A percentile compares a stretch with the other conserved stretches of the same genome.
These are phyloP conservation scores for Noctuana brunneofusca DNA, from an alignment of 2,888 invertebrate species.

Conservation along the genomic window DNA sequence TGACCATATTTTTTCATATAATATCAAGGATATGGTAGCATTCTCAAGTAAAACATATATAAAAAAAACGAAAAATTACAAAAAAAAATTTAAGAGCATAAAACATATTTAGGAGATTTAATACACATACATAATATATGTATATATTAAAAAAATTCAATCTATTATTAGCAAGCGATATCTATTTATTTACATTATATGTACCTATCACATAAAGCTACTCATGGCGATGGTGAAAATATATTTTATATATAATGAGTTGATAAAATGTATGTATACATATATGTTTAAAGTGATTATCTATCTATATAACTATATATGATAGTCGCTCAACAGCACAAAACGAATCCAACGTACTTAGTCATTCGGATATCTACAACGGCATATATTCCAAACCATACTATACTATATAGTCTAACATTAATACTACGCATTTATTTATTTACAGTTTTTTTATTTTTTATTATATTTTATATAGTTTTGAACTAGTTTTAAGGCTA, in stretches of 20 bases:
- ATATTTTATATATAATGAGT: conserved; percentile 34
- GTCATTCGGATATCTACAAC: conserved; percentile 62
- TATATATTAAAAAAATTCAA: no score
- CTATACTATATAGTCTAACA: conserved; percentile 55
- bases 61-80: no score
- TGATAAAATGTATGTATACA: not conserved
- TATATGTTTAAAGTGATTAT: not conserved
- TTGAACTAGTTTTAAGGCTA: conserved; percentile 83
- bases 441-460: conserved; percentile 67
- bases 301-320: not conserved
- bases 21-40: no score
- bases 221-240: no score
- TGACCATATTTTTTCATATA: no score
- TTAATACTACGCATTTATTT: conserved; percentile 69
- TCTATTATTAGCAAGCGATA: no score
- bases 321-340: conserved; percentile 46
- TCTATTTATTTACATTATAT: no score
- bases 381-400: conserved; percentile 63
- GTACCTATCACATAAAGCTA: no score
- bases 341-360: conserved; percentile 51
- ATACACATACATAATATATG: no score
- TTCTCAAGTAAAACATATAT: no score
- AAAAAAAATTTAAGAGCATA: no score
- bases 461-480: conserved; percentile 69
- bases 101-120: no score